Base-by-base conservation (phyloP, 2,888 invertebrate species). In the Morpho achilles region DNA sequence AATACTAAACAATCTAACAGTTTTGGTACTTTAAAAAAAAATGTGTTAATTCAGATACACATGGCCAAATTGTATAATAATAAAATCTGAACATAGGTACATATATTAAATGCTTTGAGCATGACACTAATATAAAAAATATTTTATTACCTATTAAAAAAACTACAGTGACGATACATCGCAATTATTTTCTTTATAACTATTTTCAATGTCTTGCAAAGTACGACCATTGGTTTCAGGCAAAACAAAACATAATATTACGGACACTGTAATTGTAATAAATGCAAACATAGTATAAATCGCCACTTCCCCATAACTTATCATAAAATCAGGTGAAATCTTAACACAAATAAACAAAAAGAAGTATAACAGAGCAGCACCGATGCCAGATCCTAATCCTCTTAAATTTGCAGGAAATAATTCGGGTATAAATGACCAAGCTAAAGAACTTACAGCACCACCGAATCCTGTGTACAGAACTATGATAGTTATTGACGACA, bases 191-290 rank as follows among this genome's bases (percentile, higher is more conserved):
- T 66, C 70, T 53, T 71, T 77, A 62, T 78, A 68, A 49, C 62
- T 66, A 63, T 82, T 70, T 93, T 75, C 94, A 92, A 68, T 96
- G 86, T 56, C 94, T 93, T 75, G 93, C 82, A 74, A 95, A 92
- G 85, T 96, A 94, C 76, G 96, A 92, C 69, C 92, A 65, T 74
- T 73, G 0, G 83, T 83, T 50, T 83, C 82, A 7, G 82, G 82
- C 53, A 83, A 61, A 23, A 76, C 63, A 61, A 77, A 79, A 52
- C 62, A 64, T 45, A 83, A 61, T 5, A 69, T 48, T 9, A 75
- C 22, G 16, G 71, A 67, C 42, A 71, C 63, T 32, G 75, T 9
- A 3, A 75, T 58, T 0, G 76, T 75, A 0, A 74, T 52, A 7
- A 62, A 49, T 5, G 76, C 78, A 67, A 72, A 82, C 10, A 62